phyloP scores from a whole-genome alignment of 2,797 vertebrate species.

The Rhabdophis nuchalis region DNA sequence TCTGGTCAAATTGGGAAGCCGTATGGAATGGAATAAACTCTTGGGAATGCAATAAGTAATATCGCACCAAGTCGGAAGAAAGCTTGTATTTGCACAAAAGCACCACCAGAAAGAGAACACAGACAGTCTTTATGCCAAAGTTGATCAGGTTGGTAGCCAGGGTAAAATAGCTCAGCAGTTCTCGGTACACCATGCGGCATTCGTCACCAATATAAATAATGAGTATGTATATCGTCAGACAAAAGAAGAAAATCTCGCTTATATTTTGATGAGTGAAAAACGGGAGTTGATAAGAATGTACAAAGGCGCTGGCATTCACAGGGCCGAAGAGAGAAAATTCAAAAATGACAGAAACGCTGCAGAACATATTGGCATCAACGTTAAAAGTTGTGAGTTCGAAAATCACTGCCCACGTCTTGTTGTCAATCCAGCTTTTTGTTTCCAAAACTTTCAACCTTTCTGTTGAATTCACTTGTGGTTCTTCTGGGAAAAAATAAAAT shows the following conservation, averaged over 20 bases:
- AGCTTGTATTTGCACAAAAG: not conserved
- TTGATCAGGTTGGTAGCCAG: constrained; percentile 2
- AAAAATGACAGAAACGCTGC: constrained; percentile 2
- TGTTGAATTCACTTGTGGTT: not conserved
- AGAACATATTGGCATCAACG: not conserved
- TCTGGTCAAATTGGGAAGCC: not conserved
- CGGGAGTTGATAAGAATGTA: not conserved
- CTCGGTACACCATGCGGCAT: not conserved
- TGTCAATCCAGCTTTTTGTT: not conserved
- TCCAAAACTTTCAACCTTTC: not conserved
- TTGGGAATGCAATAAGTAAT: not conserved
- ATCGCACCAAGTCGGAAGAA: not conserved
- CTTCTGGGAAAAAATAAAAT: not conserved
- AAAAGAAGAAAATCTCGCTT: not conserved
- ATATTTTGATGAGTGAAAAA: not conserved
- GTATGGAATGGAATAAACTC: not conserved
- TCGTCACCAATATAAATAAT: constrained; percentile 1
- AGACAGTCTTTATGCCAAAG: not conserved
- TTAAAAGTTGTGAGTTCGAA: constrained; percentile 10
- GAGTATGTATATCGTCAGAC: not conserved
- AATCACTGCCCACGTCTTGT: not conserved
- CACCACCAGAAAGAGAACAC: not conserved
- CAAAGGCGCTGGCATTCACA: not conserved
- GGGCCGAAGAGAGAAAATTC: not conserved
- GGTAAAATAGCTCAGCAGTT: not conserved